Evolutionary conservation across 1,140 invertebrate species (phyloP), one percentile per base, ranked within the genome.

Genomic region (Drosophila saltans): DNA sequence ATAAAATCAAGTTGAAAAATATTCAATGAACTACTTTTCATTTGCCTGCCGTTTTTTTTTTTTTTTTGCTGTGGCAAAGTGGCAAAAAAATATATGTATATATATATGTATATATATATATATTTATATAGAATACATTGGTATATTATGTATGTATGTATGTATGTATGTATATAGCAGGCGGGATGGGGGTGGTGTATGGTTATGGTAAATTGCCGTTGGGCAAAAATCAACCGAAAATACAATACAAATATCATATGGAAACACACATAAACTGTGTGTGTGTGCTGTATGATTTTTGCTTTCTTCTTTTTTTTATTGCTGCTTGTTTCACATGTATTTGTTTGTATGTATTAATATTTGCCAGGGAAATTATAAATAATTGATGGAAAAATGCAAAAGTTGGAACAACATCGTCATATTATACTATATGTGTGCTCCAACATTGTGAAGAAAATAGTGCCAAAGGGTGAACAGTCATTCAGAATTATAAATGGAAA

Each of bases 11-110:
- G 84, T 81, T 78, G 84, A 89, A 89, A 59, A 81, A 84, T 80
- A 89, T 89, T 89, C 84, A 89, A 89, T 89, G 84, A 89, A 89
- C 84, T 89, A 89, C 85, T 84, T 89, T 88, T 89, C 65, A 56
- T 66, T 62, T 43, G 45, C 45, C 45, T 52, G 45, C 28, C 28
- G 4, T 30, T 52, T 26, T 26, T 26, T 26, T 10, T 26, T 26
- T 52, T 43, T 64, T 65, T 43, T 39, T 40, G 24, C 61, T 16
- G 45, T 26, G 21, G 21, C 45, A 75, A 70, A 76, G 73, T 77
- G 75, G 66, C 80, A 62, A 76, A 69, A 72, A 80, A 75, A 66
- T 74, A 59, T 75, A 39, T 60, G 43, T 5, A 75, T 66, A 26
- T 48, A 63, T 66, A 72, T 77, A 41, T 16, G 0, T 0, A 30